phyloP scores from a whole-genome alignment of 2,113 vertebrate species.

The Scomber japonicus region DNA sequence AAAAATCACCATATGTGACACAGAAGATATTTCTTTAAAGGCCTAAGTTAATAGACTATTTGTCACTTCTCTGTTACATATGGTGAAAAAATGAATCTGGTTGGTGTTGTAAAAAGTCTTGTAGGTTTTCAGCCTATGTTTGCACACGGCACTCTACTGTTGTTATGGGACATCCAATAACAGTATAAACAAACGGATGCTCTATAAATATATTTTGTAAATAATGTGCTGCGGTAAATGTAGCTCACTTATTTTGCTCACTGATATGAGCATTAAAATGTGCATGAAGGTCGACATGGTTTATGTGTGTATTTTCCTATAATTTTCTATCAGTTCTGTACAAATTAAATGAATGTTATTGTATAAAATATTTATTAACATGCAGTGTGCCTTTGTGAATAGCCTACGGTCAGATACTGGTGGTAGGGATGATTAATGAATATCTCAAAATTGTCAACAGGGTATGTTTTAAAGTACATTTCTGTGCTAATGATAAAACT shows the following conservation, averaged over 20 bases:
- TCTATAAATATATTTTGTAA: constrained; percentile 66
- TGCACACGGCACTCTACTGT: constrained; percentile 25
- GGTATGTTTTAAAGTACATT: constrained; percentile 27
- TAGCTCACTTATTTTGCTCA: constrained; percentile 26
- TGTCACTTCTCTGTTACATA: neutral
- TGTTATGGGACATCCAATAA: too few relatives aligned
- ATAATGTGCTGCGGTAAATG: constrained; percentile 62
- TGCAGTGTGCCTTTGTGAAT: constrained; percentile 68
- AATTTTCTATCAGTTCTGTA: constrained; percentile 68
- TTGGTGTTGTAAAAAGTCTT: constrained; percentile 7
- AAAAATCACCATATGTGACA: neutral
- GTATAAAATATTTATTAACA: constrained; percentile 76
- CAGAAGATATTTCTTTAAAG: neutral
- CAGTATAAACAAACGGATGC: constrained; percentile 63
- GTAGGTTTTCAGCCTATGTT: constrained; percentile 40
- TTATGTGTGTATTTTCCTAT: constrained; percentile 60
- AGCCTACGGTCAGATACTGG: constrained; percentile 41
- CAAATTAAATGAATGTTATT: constrained; percentile 58
- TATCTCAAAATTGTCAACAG: constrained; percentile 40
- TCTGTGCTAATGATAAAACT: constrained; percentile 37
- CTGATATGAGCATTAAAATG: constrained; percentile 19
- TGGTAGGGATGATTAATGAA: constrained; percentile 44
- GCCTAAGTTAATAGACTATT: neutral
- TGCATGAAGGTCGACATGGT: constrained; percentile 33
- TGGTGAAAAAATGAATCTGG: neutral